Conservation (phyloP, 2,113 vertebrate species). For the Diphyllodes magnificus region DNA sequence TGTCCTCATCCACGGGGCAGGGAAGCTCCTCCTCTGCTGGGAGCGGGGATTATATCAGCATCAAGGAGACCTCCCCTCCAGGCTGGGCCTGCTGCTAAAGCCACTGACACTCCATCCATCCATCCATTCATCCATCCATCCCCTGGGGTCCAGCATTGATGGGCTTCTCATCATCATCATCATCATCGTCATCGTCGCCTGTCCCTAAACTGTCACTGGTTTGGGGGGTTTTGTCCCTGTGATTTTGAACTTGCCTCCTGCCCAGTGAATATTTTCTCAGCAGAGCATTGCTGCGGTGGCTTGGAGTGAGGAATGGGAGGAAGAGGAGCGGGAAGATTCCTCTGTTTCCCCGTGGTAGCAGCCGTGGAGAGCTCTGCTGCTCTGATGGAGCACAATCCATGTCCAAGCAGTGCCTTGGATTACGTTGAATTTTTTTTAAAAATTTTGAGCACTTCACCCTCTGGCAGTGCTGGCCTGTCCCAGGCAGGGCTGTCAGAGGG, state of each 20-base stretch:
- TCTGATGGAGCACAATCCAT: fast-evolving
- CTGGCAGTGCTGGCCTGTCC: not conserved
- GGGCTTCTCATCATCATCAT: not conserved
- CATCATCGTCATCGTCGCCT: not conserved
- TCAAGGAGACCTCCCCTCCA: conserved; percentile 57
- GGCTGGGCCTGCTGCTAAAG: conserved; percentile 72
- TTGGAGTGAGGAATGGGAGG: not conserved
- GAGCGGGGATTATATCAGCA: conserved; percentile 72
- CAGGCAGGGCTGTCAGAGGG: not conserved
- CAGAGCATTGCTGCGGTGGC: not conserved
- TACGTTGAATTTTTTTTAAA: fast-evolving
- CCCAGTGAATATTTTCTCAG: not conserved
- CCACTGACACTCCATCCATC: not conserved
- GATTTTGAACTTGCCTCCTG: not conserved
- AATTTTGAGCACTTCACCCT: not conserved
- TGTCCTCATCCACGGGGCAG: conserved; percentile 58
- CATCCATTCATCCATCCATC: not conserved
- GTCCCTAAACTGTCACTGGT: not conserved
- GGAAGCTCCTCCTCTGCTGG: conserved; percentile 51
- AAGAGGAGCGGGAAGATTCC: not conserved
- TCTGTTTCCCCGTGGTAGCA: not conserved
- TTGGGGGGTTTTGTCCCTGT: not conserved
- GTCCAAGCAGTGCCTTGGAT: not conserved
- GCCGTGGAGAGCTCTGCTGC: not conserved
- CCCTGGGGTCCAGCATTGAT: not conserved